Evolutionary conservation across 2,113 vertebrate genomes (phyloP).

Genomic region (Morone chrysops): DNA sequence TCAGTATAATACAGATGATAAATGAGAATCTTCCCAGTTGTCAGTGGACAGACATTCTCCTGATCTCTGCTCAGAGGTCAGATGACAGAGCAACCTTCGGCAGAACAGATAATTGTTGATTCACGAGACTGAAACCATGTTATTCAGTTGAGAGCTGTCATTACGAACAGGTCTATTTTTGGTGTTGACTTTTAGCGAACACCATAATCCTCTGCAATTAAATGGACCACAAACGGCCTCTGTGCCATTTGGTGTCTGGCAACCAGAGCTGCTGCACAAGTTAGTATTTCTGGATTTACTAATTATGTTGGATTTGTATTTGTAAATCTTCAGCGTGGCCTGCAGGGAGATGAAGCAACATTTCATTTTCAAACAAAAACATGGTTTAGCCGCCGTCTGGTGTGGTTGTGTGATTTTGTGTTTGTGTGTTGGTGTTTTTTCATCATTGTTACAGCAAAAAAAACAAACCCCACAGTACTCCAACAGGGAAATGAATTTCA

Average conservation of each 20-base stretch:
- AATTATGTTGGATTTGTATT: constrained; percentile 60
- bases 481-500: constrained; percentile 39
- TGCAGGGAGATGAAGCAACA: constrained; percentile 48
- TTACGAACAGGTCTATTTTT: not conserved
- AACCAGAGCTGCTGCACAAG: constrained; percentile 6
- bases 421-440: constrained; percentile 29
- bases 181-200: not conserved
- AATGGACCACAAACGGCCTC: not conserved
- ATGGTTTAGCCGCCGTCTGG: constrained; percentile 31
- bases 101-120: not conserved
- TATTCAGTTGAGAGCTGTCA: not conserved
- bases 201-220: constrained; percentile 18
- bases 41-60: not conserved
- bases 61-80: not conserved
- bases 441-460: constrained; percentile 29
- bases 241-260: constrained; percentile 4
- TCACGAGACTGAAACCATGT: not conserved
- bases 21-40: not conserved
- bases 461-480: not conserved
- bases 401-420: constrained; percentile 14
- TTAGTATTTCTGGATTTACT: constrained; percentile 40
- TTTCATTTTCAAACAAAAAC: constrained; percentile 60
- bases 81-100: not conserved
- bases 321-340: constrained; percentile 44
- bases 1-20: not conserved